These are phyloP conservation scores for Xenopus borealis DNA, from an alignment of 2,113 vertebrate genomes.

Conservation along the genomic window DNA sequence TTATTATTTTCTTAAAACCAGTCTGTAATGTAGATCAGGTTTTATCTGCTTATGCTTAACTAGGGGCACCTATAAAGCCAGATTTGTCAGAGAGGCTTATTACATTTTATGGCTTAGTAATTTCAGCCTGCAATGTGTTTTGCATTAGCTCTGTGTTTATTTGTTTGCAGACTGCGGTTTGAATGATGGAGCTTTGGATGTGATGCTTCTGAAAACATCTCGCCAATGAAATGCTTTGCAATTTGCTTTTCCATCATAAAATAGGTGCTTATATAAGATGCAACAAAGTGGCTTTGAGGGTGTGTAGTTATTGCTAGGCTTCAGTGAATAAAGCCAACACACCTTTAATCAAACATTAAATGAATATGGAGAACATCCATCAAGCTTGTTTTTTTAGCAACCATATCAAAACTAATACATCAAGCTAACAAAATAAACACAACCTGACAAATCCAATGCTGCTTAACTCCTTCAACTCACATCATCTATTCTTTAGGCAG, in stretches of 20 bases:
- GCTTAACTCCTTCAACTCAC: constrained; percentile 16
- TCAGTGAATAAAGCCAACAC: constrained; percentile 31
- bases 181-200: background rate
- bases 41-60: too few species aligned
- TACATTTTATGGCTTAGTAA: background rate
- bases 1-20: too few species aligned
- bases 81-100: too few species aligned
- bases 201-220: background rate
- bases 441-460: constrained; percentile 9
- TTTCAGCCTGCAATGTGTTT: background rate
- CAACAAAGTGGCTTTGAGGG: constrained; percentile 27
- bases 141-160: background rate
- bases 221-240: background rate
- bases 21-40: too few species aligned
- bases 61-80: too few species aligned
- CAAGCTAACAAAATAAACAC: constrained; percentile 25
- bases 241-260: constrained; percentile 7
- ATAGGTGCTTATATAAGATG: constrained; percentile 16
- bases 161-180: background rate
- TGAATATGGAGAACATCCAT: constrained; percentile 33
- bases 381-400: constrained; percentile 22
- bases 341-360: constrained; percentile 44
- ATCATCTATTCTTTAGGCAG: background rate
- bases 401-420: constrained; percentile 37
- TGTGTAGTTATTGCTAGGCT: constrained; percentile 26